Conservation (phyloP, 2,797 vertebrate species). For the Anas bernieri region DNA sequence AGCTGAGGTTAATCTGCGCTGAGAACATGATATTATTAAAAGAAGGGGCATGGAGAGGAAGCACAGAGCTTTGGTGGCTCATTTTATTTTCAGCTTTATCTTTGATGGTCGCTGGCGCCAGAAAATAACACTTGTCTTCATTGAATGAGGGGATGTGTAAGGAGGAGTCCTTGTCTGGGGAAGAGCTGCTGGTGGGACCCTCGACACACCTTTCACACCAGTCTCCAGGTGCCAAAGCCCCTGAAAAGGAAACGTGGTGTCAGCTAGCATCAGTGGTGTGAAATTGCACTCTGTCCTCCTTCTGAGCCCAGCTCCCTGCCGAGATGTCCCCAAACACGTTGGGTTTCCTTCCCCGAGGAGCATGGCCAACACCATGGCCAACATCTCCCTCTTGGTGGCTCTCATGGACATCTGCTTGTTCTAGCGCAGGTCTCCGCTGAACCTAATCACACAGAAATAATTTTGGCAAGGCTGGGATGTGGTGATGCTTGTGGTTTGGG, state of each 20-base stretch:
- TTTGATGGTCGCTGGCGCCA: not conserved
- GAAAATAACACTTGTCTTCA: not conserved
- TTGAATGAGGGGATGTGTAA: not conserved
- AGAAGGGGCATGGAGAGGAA: not conserved
- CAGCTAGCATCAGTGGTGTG: fast-evolving
- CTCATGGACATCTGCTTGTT: no score
- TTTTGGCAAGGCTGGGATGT: not conserved
- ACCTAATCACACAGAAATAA: no score
- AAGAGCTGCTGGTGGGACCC: not conserved
- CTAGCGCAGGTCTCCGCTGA: no score
- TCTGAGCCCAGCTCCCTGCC: not conserved
- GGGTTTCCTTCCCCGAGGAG: no score
- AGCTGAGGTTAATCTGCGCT: constrained; percentile 21
- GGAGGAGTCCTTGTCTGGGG: not conserved
- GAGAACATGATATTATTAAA: constrained; percentile 54
- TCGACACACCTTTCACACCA: not conserved
- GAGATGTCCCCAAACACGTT: no score
- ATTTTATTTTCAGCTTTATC: not conserved
- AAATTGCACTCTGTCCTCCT: not conserved
- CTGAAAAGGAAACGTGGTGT: constrained; percentile 38
- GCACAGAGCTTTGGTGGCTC: not conserved
- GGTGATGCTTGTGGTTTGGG: not conserved
- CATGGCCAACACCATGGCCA: no score
- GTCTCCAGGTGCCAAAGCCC: constrained; percentile 1
- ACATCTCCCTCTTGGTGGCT: no score